These are phyloP conservation scores for Sternotherus odoratus DNA, from an alignment of 2,797 vertebrate genomes.

Conservation along the genomic window DNA sequence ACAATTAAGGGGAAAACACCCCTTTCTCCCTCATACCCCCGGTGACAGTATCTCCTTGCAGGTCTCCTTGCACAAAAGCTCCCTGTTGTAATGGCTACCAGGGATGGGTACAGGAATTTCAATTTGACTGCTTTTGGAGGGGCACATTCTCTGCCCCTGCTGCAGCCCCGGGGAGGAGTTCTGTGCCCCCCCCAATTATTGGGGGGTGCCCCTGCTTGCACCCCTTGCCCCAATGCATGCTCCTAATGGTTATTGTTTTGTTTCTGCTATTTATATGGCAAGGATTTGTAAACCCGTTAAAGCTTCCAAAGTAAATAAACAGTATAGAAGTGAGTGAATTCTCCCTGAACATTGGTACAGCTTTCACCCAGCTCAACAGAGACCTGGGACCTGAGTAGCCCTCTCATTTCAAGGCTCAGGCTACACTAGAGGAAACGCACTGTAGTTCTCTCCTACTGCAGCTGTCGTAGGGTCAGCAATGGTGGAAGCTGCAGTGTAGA, in stretches of 20 bases:
- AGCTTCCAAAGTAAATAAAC: neutral
- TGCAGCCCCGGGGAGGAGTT: too few relatives aligned
- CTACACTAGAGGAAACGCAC: neutral
- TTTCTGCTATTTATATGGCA: neutral
- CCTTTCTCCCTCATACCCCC: too few relatives aligned
- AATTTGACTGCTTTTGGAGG: too few relatives aligned
- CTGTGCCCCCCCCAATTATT: too few relatives aligned
- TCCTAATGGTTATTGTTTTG: neutral
- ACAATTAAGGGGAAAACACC: neutral
- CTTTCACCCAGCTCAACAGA: neutral
- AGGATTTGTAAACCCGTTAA: neutral
- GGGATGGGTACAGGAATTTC: too few relatives aligned
- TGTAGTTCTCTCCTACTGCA: neutral
- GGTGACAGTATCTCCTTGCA: rapidly evolving
- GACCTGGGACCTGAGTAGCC: neutral
- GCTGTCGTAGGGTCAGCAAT: too few relatives aligned
- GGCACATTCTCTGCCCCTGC: too few relatives aligned
- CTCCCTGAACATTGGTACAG: neutral
- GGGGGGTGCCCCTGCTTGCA: too few relatives aligned
- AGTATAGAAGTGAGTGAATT: neutral
- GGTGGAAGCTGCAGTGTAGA: neutral
- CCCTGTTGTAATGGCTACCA: neutral
- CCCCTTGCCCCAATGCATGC: too few relatives aligned
- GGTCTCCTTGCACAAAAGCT: neutral
- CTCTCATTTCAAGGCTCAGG: neutral